Evolutionary conservation across 2,888 invertebrate species (phyloP).

Genomic region (Hemithea aestivaria): DNA sequence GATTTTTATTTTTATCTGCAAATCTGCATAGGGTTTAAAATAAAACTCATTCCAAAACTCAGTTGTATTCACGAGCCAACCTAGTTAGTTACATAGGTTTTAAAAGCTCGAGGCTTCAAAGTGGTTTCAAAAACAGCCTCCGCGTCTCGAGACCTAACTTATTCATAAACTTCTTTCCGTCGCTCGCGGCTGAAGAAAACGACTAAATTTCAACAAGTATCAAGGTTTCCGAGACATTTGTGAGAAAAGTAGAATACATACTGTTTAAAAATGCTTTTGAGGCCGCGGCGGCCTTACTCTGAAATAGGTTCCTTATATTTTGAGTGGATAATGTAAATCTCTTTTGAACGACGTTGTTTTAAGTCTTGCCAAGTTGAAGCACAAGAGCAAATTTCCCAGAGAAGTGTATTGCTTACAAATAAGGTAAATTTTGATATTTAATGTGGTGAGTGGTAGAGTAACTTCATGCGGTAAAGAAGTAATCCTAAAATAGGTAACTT

Average conservation of each 20-base stretch:
- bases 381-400: conserved; percentile 2
- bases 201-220: conserved; percentile 14
- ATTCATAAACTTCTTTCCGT: conserved; percentile 23
- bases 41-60: no score
- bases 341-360: background rate
- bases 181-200: conserved; percentile 13
- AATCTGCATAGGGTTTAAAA: no score
- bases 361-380: background rate
- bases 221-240: conserved; percentile 15
- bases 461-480: no score
- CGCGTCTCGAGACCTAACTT: conserved; percentile 20
- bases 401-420: conserved; percentile 11
- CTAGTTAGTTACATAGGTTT: conserved; percentile 7
- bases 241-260: conserved; percentile 8
- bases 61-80: no score
- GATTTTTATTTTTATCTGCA: no score
- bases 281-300: conserved; percentile 1
- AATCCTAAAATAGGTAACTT: no score
- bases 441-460: no score
- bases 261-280: conserved; percentile 19
- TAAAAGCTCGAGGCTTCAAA: conserved; percentile 3
- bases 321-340: background rate
- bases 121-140: conserved; percentile 15
- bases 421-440: background rate
- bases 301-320: conserved; percentile 8